Evolutionary conservation across 2,888 invertebrate genomes (phyloP), one percentile per base, ranked within the genome.

Genomic region (Octonoba sinensis): DNA sequence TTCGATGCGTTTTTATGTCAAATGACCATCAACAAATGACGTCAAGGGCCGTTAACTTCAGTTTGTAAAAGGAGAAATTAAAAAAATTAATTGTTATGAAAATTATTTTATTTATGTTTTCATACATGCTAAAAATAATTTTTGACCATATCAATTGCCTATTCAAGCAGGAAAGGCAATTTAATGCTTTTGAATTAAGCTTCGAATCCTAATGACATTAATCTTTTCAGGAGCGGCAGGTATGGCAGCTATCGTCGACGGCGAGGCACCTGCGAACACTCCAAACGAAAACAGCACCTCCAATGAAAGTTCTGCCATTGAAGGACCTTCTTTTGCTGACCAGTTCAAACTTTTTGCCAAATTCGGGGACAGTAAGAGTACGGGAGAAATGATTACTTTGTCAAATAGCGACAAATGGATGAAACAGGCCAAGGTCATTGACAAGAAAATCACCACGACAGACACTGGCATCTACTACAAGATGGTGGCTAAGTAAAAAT

Each of bases 401-500:
- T 94, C 94, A 13, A 95, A 96, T 88, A 93, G 94, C 87, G 96
- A 96, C 89, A 96, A 96, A 89, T 96, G 96, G 96, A 93, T 96
- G 93, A 96, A 95, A 87, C 96, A 96, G 88, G 95, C 96, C 0
- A 93, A 92, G 86, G 92, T 93, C 20, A 88, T 90, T 64, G 96
- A 92, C 82, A 92, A 93, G 1, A 93, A 93, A 87, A 93, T 95
- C 84, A 94, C 94, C 0, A 96, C 96, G 18, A 96, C 95, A 3
- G 96, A 96, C 87, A 96, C 96, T 0, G 96, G 94, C 60, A 95
- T 96, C 84, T 92, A 93, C 88, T 96, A 96, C 89, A 95, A 95
- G 88, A 95, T 95, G 88, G 92, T 95, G 18, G 85, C 86, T 86
- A 96, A 95, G 91, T 93, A 92, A 64, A 88, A 86, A 12, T 13